phyloP scores from a whole-genome alignment of 1,140 invertebrate species.

The Globodera rostochiensis region DNA sequence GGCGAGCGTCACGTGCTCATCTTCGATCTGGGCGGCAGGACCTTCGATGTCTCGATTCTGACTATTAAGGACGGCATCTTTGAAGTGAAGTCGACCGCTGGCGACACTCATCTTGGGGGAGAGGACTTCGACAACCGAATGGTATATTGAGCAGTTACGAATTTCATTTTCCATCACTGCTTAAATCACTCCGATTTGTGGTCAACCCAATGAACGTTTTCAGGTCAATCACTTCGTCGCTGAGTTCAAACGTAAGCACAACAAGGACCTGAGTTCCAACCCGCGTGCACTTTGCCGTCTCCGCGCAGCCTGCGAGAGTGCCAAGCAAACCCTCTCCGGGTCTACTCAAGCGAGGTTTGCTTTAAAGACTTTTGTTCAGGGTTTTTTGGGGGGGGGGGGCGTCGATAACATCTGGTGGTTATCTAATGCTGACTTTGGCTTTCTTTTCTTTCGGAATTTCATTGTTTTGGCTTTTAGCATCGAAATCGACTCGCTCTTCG shows the following conservation, averaged over 20 bases:
- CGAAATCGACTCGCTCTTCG: constrained; percentile 73
- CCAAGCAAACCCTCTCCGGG: constrained; percentile 70
- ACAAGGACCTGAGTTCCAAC: constrained; percentile 85
- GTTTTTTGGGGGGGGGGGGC: no score
- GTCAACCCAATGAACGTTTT: background rate
- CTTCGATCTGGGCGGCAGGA: constrained; percentile 94
- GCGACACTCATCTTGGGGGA: constrained; percentile 79
- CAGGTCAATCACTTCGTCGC: constrained; percentile 93
- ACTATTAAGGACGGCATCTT: constrained; percentile 92
- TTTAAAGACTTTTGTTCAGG: no score
- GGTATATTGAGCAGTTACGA: constrained; percentile 66
- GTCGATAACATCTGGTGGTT: no score
- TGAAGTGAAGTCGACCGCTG: constrained; percentile 92
- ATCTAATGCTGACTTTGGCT: no score
- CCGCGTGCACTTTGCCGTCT: constrained; percentile 85
- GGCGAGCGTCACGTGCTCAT: constrained; percentile 57
- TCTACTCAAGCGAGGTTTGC: no score
- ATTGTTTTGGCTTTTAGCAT: no score
- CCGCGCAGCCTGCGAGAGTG: constrained; percentile 65
- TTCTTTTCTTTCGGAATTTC: no score
- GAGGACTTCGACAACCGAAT: constrained; percentile 72
- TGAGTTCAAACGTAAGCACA: constrained; percentile 95
- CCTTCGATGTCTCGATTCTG: constrained; percentile 93
- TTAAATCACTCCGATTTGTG: background rate
- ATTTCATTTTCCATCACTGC: constrained; percentile 73